Evolutionary conservation across 2,888 invertebrate species (phyloP).

Genomic region (Noctua pronuba): DNA sequence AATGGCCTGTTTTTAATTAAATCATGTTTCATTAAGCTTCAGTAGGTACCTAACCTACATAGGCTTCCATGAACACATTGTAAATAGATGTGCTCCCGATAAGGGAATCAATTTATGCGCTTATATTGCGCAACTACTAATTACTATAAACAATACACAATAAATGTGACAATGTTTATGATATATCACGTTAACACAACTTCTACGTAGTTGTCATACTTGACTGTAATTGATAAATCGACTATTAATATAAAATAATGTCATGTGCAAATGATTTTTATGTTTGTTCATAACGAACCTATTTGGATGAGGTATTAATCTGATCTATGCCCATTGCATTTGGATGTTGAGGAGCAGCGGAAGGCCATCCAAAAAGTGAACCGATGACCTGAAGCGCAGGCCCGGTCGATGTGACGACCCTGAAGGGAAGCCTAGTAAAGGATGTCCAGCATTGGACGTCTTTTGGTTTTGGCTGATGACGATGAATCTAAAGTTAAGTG

Average conservation of each 20-base stretch:
- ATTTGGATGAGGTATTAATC: not conserved
- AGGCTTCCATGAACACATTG: constrained; percentile 3
- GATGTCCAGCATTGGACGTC: not conserved
- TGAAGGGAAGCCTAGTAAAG: not conserved
- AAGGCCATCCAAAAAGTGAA: not conserved
- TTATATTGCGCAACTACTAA: constrained; percentile 51
- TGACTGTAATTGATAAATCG: constrained; percentile 30
- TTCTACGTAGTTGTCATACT: constrained; percentile 44
- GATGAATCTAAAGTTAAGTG: not conserved
- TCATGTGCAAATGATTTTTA: constrained; percentile 27
- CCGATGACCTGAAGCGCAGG: not conserved
- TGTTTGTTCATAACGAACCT: not conserved
- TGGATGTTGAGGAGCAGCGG: not conserved
- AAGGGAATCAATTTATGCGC: constrained; percentile 47
- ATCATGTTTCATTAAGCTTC: constrained; percentile 36
- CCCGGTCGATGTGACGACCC: too few species aligned
- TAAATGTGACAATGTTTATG: constrained; percentile 44
- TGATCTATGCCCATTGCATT: not conserved
- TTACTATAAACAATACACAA: constrained; percentile 40
- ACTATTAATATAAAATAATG: constrained; percentile 23
- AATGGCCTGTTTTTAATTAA: constrained; percentile 32
- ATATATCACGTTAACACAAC: constrained; percentile 47
- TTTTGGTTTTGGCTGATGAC: not conserved
- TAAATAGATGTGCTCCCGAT: constrained; percentile 39
- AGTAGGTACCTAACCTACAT: not conserved